Percentiles rank a stretch among this genome's conserved stretches.
phyloP scores from a whole-genome alignment of 1,140 invertebrate genomes.

The Zaprionus kolodkinae region DNA sequence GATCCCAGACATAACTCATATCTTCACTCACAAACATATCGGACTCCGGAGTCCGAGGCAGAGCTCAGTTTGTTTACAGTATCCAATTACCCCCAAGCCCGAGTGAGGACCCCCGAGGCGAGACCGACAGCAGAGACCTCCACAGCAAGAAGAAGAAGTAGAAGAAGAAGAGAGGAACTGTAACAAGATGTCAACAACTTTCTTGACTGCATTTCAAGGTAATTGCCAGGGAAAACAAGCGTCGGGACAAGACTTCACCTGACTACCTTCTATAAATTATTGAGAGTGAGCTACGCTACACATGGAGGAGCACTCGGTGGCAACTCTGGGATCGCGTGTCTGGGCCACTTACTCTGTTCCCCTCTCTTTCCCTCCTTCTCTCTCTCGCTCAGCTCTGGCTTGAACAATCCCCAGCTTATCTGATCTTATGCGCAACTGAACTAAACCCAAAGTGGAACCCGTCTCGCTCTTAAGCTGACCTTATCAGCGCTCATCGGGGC shows the following conservation, averaged over 20 bases:
- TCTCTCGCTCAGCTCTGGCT: background rate
- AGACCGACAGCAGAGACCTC: constrained; percentile 44
- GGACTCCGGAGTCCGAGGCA: constrained; percentile 32
- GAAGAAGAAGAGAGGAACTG: constrained; percentile 18
- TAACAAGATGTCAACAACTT: constrained; percentile 74
- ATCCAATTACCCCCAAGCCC: constrained; percentile 72
- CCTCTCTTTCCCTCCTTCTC: background rate
- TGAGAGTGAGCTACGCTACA: constrained; percentile 59
- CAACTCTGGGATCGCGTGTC: constrained; percentile 47
- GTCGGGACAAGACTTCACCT: constrained; percentile 70
- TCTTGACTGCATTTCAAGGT: constrained; percentile 77
- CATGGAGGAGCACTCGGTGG: constrained; percentile 40
- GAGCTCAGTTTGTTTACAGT: constrained; percentile 74
- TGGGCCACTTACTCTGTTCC: constrained; percentile 10
- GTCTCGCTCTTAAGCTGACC: constrained; percentile 37
- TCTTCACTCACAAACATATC: constrained; percentile 58
- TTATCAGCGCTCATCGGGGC: constrained; percentile 75
- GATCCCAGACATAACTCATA: constrained; percentile 61
- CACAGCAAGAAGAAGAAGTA: constrained; percentile 18
- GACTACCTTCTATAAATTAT: constrained; percentile 81
- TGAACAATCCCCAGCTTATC: constrained; percentile 34
- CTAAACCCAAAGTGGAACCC: constrained; percentile 28
- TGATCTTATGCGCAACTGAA: constrained; percentile 27
- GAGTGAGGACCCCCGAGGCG: constrained; percentile 58
- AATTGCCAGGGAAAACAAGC: constrained; percentile 64